A percentile compares a stretch with the other conserved stretches of the same genome.
Conservation (phyloP, 2,888 invertebrate species). For the Tryphoninae sp. region DNA sequence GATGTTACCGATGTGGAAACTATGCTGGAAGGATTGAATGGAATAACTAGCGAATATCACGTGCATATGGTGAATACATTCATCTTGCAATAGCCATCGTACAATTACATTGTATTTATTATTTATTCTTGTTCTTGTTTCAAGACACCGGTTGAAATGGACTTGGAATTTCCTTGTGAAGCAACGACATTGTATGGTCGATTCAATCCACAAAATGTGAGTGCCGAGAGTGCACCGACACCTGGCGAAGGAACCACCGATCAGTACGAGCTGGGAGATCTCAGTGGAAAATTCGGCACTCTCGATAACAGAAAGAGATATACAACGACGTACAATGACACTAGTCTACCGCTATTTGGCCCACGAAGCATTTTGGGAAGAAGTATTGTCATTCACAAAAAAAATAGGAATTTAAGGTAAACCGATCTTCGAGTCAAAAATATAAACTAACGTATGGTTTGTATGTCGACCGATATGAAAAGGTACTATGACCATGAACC, state of each 20-base stretch:
- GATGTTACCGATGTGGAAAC: constrained; percentile 91
- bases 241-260: constrained; percentile 89
- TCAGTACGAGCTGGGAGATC: constrained; percentile 93
- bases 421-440: neutral
- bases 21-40: constrained; percentile 86
- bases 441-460: neutral
- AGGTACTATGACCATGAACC: neutral
- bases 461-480: too few relatives aligned
- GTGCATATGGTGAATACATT: constrained; percentile 87
- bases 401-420: constrained; percentile 81
- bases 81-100: neutral
- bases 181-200: constrained; percentile 90
- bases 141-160: constrained; percentile 91
- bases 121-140: constrained; percentile 61
- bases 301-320: constrained; percentile 86
- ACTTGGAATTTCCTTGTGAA: constrained; percentile 94
- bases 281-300: constrained; percentile 93
- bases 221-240: constrained; percentile 84
- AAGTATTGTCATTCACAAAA: constrained; percentile 92
- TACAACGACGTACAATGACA: constrained; percentile 88
- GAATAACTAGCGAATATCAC: constrained; percentile 88
- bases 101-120: neutral
- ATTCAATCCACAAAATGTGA: constrained; percentile 92
- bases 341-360: constrained; percentile 91
- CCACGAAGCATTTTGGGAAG: constrained; percentile 91